phyloP scores from a whole-genome alignment of 2,888 invertebrate species.

The Hypercompe scribonia region DNA sequence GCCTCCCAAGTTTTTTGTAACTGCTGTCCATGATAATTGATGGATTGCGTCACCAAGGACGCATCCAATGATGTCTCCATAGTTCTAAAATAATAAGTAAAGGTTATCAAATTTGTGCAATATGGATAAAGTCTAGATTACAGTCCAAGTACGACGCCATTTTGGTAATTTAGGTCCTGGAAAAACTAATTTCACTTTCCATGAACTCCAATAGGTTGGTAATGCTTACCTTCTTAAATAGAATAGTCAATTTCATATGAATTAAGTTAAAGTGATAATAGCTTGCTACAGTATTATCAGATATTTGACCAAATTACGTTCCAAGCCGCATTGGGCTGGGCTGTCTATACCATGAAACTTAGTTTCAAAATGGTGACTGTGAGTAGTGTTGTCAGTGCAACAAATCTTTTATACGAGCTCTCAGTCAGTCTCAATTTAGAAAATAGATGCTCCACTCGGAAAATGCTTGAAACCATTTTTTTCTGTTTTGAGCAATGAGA shows the following conservation, averaged over 20 bases:
- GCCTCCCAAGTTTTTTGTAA: conserved; percentile 95
- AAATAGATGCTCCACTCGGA: too few species aligned
- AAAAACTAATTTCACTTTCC: conserved; percentile 1
- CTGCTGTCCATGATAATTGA: conserved; percentile 95
- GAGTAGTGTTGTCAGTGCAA: not conserved
- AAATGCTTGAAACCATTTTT: too few species aligned
- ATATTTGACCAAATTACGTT: not conserved
- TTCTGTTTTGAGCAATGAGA: too few species aligned
- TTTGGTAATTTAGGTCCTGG: conserved; percentile 33
- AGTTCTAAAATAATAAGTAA: conserved; percentile 45
- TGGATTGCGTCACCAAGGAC: conserved; percentile 88
- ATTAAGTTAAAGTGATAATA: not conserved
- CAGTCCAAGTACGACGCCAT: conserved; percentile 44
- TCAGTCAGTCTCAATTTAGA: too few species aligned
- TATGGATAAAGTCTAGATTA: conserved; percentile 35
- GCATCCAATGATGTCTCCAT: conserved; percentile 82
- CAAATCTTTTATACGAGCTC: too few species aligned
- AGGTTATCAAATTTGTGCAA: not conserved
- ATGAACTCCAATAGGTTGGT: not conserved
- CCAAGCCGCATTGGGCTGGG: not conserved
- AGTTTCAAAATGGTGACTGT: not conserved
- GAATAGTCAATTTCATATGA: not conserved
- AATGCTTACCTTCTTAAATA: conserved; percentile 11
- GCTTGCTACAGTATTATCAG: not conserved
- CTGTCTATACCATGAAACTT: too few species aligned